Conservation (phyloP, 1,140 invertebrate genomes). For the Megathymus violae region DNA sequence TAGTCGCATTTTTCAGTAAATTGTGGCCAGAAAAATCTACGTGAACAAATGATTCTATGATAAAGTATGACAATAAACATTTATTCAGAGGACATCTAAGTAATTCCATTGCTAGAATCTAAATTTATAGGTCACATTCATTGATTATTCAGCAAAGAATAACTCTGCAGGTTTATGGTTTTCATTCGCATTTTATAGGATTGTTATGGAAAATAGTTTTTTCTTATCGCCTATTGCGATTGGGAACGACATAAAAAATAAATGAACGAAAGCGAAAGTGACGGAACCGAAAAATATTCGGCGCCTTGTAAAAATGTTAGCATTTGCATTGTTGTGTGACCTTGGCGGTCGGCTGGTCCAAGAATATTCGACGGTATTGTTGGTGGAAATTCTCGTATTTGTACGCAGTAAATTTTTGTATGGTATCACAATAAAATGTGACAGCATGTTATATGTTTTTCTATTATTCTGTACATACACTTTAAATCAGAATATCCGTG, state of each 20-base stretch:
- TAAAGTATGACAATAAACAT: not conserved
- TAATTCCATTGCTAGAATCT: not conserved
- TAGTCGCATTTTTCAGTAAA: too few relatives aligned
- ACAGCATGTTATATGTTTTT: too few relatives aligned
- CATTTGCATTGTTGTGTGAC: conserved; percentile 37
- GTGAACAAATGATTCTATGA: not conserved
- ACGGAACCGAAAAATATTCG: conserved; percentile 33
- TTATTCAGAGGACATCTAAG: not conserved
- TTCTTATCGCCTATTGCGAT: conserved; percentile 22
- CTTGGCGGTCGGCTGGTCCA: not conserved
- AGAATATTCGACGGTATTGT: too few relatives aligned
- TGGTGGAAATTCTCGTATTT: too few relatives aligned
- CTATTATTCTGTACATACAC: too few relatives aligned
- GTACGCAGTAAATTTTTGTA: too few relatives aligned
- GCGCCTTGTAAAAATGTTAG: conserved; percentile 39
- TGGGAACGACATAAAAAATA: conserved; percentile 31
- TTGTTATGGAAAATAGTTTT: conserved; percentile 19
- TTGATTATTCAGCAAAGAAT: conserved; percentile 9
- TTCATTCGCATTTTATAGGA: conserved; percentile 16
- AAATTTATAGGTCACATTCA: conserved; percentile 1
- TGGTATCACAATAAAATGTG: too few relatives aligned
- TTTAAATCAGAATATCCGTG: too few relatives aligned
- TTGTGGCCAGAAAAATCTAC: not conserved
- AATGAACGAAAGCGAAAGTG: conserved; percentile 26
- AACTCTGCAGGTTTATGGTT: conserved; percentile 5